Evolutionary conservation across 2,888 invertebrate species (phyloP).

Genomic region (Synergus itoensis): DNA sequence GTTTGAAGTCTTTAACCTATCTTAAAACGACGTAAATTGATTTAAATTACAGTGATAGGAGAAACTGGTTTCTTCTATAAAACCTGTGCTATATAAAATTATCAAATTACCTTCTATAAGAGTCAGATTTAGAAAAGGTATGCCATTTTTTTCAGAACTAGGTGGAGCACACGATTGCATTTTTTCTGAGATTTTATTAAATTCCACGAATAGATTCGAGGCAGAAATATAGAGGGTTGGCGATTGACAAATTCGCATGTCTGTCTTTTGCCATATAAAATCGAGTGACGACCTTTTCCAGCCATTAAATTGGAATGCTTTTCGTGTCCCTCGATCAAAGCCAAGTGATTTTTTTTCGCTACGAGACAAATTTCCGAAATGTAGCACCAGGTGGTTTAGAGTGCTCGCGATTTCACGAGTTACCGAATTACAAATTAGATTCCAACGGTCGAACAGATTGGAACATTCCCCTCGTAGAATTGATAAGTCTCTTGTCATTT

Average conservation of each 20-base stretch:
- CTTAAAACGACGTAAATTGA: not conserved
- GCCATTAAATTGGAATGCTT: conserved; percentile 26
- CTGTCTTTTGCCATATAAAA: conserved; percentile 30
- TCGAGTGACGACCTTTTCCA: conserved; percentile 31
- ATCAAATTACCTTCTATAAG: no score
- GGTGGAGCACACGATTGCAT: not conserved
- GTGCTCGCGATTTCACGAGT: conserved; percentile 62
- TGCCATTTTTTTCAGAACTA: not conserved
- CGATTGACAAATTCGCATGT: not conserved
- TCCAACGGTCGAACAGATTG: conserved; percentile 47
- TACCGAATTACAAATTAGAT: conserved; percentile 64
- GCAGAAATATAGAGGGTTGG: not conserved
- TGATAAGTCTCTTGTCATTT: not conserved
- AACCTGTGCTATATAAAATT: no score
- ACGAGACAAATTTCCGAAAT: conserved; percentile 49
- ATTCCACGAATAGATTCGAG: not conserved
- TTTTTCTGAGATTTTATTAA: not conserved
- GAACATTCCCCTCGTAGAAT: conserved; percentile 22
- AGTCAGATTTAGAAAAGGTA: no score
- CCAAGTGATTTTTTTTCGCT: conserved; percentile 34
- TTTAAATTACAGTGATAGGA: not conserved
- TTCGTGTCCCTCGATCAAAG: conserved; percentile 6
- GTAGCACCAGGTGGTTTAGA: conserved; percentile 61
- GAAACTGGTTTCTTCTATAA: not conserved
- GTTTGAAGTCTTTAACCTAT: not conserved